Evolutionary conservation across 2,888 invertebrate genomes (phyloP), one percentile per base, ranked within the genome.

Genomic region (Seira musarum): DNA sequence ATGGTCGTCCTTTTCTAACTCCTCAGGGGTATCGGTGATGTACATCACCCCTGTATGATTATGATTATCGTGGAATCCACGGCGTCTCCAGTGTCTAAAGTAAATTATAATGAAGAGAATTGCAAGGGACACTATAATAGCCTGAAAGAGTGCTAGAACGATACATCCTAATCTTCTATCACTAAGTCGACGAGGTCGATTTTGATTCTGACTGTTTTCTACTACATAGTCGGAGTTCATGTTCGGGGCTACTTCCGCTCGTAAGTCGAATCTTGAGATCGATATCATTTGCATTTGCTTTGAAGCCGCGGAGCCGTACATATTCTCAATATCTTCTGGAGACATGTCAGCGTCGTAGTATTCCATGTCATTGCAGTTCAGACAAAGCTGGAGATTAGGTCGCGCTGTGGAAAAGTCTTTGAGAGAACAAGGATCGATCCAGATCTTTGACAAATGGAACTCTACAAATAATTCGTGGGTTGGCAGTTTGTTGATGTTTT

Each of bases 341-440:
- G 40, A 40, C 17, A 53, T 19, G 6, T 75, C 80, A 10, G 22
- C 83, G 46, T 83, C 83, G 35, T 75, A 72, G 64, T 71, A 83
- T 22, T 83, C 83, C 60, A 57, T 25, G 49, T 83, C 83, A 10
- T 68, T 24, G 60, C 83, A 83, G 3, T 65, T 25, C 2, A 30
- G 0, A 53, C 83, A 83, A 0, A 83, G 10, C 19, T 49, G 6
- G 8, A 64, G 46, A 10, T 71, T 35, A 0, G 78, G 78, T 1
- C 66, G 60, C n/a, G 25, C 17, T n/a, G 21, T 49, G 3, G 17
- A n/a, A 10, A 83, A 49, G 17, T 67, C 71, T 25, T 72, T 49
- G 2, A 83, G 46, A 6, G 19, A 8, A 6, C 80, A 75, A 1
- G 60, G 25, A 19, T 71, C 78, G 8, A 83, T 70, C 46, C 64